Evolutionary conservation across 35 echinoderm and acorn worm species (phyloP), one percentile per base, ranked within the genome.

Genomic region (Apostichopus californicus): DNA sequence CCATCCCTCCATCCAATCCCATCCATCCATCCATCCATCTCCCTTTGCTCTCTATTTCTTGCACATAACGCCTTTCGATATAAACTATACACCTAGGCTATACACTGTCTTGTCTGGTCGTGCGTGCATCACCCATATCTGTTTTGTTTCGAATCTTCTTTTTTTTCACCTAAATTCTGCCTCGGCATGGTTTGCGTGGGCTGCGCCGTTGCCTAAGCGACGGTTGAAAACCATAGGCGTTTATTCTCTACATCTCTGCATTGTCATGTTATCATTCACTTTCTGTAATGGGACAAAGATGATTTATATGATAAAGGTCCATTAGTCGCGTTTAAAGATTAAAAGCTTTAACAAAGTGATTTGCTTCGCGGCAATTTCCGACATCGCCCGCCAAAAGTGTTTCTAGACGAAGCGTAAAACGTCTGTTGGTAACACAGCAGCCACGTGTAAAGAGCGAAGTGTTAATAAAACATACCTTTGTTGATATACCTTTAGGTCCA

Each of bases 301-400:
- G 81, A 85, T 85, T 85, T 85, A 85, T 85, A 58, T 59, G 55
- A 56, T 85, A n/a, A 60, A 58, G 81, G 18, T 85, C 81, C 81
- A 85, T 85, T 85, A 85, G 81, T 85, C n/a, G 81, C 20, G 54
- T 58, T 85, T 20, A 59, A 85, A 59, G 57, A 59, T 85, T 85
- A 85, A 85, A 85, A 85, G 81, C 81, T 59, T 85, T 85, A 85
- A 85, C 81, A 85, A 85, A 85, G 81, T 85, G 81, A 85, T 85
- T 85, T 85, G 54, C 81, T 85, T 59, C 81, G 55, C 55, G 81
- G 81, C 81, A 20, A 85, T 85, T 63, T 60, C 81, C 81, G 81
- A 85, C 55, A 59, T 85, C 81, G 81, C 57, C 56, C 81, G 81
- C 81, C 81, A 59, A 85, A 85, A 85, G 54, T 85, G 81, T 85